These are phyloP conservation scores for Mycetomoellerius zeteki DNA, from an alignment of 1,140 invertebrate genomes.

Conservation along the genomic window DNA sequence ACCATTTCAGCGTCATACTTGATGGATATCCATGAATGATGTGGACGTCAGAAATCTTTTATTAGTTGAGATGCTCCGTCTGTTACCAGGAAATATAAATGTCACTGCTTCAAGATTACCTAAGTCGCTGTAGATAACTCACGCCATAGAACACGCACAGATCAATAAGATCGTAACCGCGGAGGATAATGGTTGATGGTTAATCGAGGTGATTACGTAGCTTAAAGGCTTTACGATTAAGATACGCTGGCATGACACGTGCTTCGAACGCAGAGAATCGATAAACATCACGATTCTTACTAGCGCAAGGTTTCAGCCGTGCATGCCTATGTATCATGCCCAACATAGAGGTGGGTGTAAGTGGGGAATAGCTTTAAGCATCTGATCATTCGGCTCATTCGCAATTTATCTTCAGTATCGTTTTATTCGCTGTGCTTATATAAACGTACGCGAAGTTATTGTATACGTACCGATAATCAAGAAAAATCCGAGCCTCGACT, in stretches of 20 bases:
- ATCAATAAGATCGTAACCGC: constrained; percentile 25
- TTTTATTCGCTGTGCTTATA: constrained; percentile 63
- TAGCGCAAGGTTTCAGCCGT: constrained; percentile 14
- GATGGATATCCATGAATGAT: constrained; percentile 8
- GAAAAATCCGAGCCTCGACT: not conserved
- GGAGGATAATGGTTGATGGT: constrained; percentile 24
- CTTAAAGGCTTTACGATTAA: constrained; percentile 45
- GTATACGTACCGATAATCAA: not conserved
- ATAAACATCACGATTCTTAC: constrained; percentile 70
- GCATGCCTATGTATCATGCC: constrained; percentile 52
- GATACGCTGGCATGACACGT: constrained; percentile 16
- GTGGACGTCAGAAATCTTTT: not conserved
- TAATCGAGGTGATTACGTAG: constrained; percentile 37
- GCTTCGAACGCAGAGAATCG: constrained; percentile 31
- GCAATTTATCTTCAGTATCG: constrained; percentile 63
- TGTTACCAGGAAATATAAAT: constrained; percentile 22
- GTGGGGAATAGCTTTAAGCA: constrained; percentile 60
- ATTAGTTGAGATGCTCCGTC: not conserved
- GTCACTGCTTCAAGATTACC: constrained; percentile 2
- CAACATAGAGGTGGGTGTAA: constrained; percentile 17
- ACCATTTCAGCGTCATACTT: not conserved
- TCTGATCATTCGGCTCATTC: constrained; percentile 57
- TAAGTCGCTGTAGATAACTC: constrained; percentile 4
- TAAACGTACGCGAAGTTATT: constrained; percentile 18
- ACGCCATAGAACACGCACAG: not conserved